Evolutionary conservation across 2,797 vertebrate genomes (phyloP).

Genomic region (Apogon talboti): DNA sequence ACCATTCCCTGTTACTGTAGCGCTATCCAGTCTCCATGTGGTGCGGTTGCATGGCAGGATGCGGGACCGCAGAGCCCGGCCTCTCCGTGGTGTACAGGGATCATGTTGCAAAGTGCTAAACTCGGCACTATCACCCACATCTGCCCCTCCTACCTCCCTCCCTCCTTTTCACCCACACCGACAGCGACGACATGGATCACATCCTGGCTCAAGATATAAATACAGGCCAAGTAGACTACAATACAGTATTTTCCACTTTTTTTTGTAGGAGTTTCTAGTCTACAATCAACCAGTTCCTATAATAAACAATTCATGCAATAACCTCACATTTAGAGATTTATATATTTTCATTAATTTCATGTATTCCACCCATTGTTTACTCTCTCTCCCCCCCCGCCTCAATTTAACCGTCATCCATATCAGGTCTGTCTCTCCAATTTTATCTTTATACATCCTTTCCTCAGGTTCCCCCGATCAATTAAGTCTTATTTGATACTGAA

Average conservation of each 20-base stretch:
- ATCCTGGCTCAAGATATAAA: background rate
- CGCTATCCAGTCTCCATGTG: constrained; percentile 55
- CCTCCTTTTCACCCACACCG: background rate
- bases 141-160: constrained; percentile 61
- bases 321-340: no score
- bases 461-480: no score
- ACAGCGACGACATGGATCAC: constrained; percentile 5
- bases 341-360: no score
- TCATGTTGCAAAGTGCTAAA: constrained; percentile 82
- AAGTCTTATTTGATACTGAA: no score
- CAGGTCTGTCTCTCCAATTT: no score
- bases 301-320: no score
- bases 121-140: constrained; percentile 61
- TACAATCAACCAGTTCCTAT: no score
- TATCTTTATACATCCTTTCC: no score
- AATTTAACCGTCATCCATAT: no score
- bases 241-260: background rate
- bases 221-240: background rate
- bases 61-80: constrained; percentile 70
- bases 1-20: constrained; percentile 10
- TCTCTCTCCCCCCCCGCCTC: no score
- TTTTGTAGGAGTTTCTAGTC: no score
- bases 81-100: constrained; percentile 64
- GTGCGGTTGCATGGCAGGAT: constrained; percentile 46
- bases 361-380: no score